Evolutionary conservation across 2,888 invertebrate genomes (phyloP).

Genomic region (Anthrax anthrax): DNA sequence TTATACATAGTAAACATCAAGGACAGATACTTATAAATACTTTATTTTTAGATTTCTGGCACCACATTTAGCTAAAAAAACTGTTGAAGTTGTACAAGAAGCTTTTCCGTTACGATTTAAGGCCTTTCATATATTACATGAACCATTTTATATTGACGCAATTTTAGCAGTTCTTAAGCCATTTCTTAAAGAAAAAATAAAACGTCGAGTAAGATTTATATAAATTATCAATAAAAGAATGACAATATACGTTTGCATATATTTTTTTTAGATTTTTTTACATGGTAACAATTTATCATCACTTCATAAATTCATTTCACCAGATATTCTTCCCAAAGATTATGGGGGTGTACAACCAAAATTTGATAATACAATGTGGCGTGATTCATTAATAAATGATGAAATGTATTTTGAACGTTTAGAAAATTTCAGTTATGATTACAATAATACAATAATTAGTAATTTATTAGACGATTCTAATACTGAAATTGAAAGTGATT

Average conservation of each 20-base stretch:
- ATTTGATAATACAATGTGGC: slow-evolving; percentile 33
- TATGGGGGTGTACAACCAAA: slow-evolving; percentile 11
- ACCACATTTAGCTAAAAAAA: slow-evolving; percentile 35
- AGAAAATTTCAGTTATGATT: slow-evolving; percentile 12
- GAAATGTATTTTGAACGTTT: slow-evolving; percentile 32
- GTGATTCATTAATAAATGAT: slow-evolving; percentile 26
- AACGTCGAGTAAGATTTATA: slow-evolving; percentile 33
- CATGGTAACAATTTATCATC: slow-evolving; percentile 52
- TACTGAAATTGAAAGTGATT: background rate
- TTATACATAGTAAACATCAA: background rate
- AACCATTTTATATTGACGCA: slow-evolving; percentile 62
- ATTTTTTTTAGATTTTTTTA: slow-evolving; percentile 38
- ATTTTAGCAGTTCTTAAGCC: slow-evolving; percentile 59
- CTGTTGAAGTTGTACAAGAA: slow-evolving; percentile 37
- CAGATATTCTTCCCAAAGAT: slow-evolving; percentile 44
- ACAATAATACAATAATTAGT: too few species aligned
- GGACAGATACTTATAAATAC: too few species aligned
- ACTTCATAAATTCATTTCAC: slow-evolving; percentile 51
- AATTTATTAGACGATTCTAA: background rate
- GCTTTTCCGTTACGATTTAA: slow-evolving; percentile 51
- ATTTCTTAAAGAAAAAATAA: slow-evolving; percentile 47
- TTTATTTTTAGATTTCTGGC: slow-evolving; percentile 23
- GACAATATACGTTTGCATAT: too few species aligned
- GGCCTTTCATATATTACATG: slow-evolving; percentile 56
- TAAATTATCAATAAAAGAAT: too few species aligned